phyloP scores from a whole-genome alignment of 2,797 vertebrate species.

The Lagocephalus sceleratus region DNA sequence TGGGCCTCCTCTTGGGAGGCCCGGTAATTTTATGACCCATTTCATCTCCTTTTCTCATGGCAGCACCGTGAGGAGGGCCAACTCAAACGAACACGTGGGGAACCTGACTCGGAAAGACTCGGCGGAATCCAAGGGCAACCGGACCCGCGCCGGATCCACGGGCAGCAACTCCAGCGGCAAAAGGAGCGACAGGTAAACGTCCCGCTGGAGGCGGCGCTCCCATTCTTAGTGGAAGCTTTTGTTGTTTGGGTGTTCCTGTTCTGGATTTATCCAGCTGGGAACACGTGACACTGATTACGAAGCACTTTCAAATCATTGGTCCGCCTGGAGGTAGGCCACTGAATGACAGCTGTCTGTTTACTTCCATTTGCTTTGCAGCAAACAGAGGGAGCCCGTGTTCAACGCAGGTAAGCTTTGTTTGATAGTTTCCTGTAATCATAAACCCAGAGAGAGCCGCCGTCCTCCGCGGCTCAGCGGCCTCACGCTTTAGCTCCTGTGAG shows the following conservation, averaged over 20 bases:
- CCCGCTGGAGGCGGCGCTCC: neutral
- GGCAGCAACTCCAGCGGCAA: constrained; percentile 95
- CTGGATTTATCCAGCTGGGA: neutral
- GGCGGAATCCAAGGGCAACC: constrained; percentile 86
- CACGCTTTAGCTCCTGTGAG: neutral
- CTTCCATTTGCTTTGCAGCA: constrained; percentile 79
- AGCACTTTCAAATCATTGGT: constrained; percentile 16
- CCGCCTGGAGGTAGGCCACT: constrained; percentile 8
- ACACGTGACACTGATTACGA: neutral
- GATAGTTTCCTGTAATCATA: constrained; percentile 6
- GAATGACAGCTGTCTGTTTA: constrained; percentile 60
- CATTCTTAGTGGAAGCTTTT: neutral
- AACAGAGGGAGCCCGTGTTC: constrained; percentile 97
- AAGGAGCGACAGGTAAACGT: constrained; percentile 88
- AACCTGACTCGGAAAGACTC: constrained; percentile 87
- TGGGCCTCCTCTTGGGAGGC: neutral
- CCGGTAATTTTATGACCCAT: constrained; percentile 23
- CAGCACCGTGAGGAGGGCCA: constrained; percentile 92
- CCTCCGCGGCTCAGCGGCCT: neutral
- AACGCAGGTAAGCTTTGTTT: constrained; percentile 87
- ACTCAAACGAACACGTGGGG: constrained; percentile 90
- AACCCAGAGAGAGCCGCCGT: constrained; percentile 9
- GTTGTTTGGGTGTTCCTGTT: neutral
- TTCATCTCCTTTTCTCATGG: constrained; percentile 21
- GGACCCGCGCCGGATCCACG: constrained; percentile 89